Conservation (phyloP, 2,113 vertebrate species). For the Zingel zingel region DNA sequence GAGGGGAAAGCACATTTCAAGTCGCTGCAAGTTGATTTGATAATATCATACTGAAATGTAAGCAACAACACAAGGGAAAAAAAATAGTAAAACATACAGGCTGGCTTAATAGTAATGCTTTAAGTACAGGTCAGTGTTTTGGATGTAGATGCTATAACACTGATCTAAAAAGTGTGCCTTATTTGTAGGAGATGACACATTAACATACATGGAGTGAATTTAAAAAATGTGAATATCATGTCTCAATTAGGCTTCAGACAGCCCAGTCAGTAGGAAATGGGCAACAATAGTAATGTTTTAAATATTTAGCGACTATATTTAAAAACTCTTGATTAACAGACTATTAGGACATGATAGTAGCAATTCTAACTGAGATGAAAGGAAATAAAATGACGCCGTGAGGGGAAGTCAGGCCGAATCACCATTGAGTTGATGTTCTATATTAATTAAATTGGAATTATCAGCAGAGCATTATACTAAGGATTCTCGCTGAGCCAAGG, state of each 20-base stretch:
- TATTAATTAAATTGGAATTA: constrained; percentile 73
- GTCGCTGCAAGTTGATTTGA: background rate
- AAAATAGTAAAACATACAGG: background rate
- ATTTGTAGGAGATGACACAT: background rate
- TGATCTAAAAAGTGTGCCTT: background rate
- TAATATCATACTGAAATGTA: background rate
- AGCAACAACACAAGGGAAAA: background rate
- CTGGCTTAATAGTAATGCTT: background rate
- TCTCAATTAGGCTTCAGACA: background rate
- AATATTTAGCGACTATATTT: background rate
- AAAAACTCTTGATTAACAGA: background rate
- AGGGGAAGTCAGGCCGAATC: background rate
- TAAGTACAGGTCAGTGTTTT: background rate
- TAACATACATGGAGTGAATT: background rate
- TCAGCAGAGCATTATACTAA: constrained; percentile 4
- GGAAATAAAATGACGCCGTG: background rate
- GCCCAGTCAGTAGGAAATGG: background rate
- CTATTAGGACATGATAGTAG: background rate
- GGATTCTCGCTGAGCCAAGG: constrained; percentile 32
- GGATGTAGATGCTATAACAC: background rate
- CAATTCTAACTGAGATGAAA: background rate
- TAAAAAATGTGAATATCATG: background rate
- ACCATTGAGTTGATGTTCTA: background rate
- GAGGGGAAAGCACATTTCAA: background rate
- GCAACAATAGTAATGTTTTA: background rate